Conservation (phyloP, 1,140 invertebrate genomes). For the Drosophila arizonae region DNA sequence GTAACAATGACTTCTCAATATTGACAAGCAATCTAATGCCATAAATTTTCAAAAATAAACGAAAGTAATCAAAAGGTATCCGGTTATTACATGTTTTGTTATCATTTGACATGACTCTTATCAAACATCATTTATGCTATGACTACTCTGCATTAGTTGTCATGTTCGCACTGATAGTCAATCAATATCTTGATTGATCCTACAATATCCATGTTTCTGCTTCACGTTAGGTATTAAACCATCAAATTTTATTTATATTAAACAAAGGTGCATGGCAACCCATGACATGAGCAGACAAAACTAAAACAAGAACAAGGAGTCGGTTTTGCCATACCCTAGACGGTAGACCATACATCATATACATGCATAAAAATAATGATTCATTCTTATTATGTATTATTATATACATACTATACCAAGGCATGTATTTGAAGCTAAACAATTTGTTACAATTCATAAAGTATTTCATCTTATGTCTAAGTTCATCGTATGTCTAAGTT, state of each 20-base stretch:
- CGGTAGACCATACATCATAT: no score
- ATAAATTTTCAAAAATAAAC: background rate
- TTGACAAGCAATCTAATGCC: background rate
- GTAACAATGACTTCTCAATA: no score
- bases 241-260: slow-evolving; percentile 41
- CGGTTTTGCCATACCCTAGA: slow-evolving; percentile 12
- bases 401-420: no score
- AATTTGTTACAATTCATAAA: background rate
- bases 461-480: no score
- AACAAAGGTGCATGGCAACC: slow-evolving; percentile 57
- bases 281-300: slow-evolving; percentile 40
- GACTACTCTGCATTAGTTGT: slow-evolving; percentile 11
- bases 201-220: slow-evolving; percentile 21
- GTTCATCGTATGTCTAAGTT: background rate
- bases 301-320: slow-evolving; percentile 25
- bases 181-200: slow-evolving; percentile 64
- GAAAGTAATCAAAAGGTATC: background rate
- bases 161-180: slow-evolving; percentile 32
- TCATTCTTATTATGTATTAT: no score
- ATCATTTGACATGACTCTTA: slow-evolving; percentile 22
- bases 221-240: slow-evolving; percentile 25
- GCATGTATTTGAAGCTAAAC: no score
- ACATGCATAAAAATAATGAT: no score
- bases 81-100: slow-evolving; percentile 4
- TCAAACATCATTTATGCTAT: slow-evolving; percentile 29